A percentile compares a stretch with the other conserved stretches of the same genome.
Conservation (phyloP, 2,888 invertebrate genomes). For the Mesochorus sp. region DNA sequence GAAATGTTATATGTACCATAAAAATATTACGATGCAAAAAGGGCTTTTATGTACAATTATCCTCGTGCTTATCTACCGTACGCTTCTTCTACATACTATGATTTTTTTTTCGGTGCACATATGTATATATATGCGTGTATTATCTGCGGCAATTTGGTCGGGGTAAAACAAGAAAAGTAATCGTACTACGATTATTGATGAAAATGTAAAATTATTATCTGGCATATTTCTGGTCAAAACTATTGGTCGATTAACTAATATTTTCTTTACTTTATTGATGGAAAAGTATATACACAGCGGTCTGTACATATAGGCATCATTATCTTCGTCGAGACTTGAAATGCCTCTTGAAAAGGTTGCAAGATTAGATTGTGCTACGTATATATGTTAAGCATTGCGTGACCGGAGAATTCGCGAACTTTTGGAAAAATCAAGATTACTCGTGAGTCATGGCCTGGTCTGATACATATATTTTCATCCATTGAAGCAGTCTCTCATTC, state of each 20-base stretch:
- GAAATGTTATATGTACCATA: neutral
- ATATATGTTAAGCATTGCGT: neutral
- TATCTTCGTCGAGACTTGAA: constrained; percentile 49
- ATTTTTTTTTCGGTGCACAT: neutral
- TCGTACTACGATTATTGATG: neutral
- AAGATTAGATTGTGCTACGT: neutral
- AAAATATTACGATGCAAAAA: neutral
- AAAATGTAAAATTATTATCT: neutral
- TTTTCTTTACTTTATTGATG: constrained; percentile 13
- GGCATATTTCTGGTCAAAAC: neutral
- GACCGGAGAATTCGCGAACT: constrained; percentile 12
- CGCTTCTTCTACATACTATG: neutral
- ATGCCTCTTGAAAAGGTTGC: constrained; percentile 65
- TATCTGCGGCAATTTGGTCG: neutral
- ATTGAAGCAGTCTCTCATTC: constrained; percentile 33
- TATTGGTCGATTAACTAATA: neutral
- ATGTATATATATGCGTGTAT: neutral
- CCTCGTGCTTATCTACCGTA: too few species aligned
- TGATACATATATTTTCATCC: constrained; percentile 36
- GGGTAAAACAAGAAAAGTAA: neutral
- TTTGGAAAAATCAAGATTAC: constrained; percentile 38
- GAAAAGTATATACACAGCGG: constrained; percentile 13
- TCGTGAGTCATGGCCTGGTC: constrained; percentile 3
- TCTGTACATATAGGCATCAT: constrained; percentile 17
- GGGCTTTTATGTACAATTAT: neutral